Conservation (phyloP, 2,797 vertebrate genomes). For the Sebastiscus tertius region DNA sequence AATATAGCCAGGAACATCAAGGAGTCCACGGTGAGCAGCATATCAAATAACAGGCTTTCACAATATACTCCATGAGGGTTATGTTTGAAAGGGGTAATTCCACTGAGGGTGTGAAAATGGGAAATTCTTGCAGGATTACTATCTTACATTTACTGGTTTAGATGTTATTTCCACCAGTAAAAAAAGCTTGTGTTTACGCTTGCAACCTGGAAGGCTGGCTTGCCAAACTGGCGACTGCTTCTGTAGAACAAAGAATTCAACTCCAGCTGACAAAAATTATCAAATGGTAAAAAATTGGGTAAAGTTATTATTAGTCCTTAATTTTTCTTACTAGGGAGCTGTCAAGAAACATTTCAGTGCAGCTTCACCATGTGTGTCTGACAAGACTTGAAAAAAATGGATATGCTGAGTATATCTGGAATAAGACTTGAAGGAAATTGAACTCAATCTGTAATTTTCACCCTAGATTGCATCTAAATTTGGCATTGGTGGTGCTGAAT, state of each 20-base stretch:
- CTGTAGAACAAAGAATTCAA: neutral
- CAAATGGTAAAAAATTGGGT: neutral
- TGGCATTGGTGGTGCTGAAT: neutral
- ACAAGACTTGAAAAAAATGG: neutral
- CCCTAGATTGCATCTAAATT: neutral
- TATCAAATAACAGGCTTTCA: slow-evolving; percentile 18
- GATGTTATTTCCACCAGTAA: neutral
- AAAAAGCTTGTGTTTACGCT: neutral
- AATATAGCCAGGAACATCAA: slow-evolving; percentile 37
- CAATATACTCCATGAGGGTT: neutral
- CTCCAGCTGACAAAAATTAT: neutral
- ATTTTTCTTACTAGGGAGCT: neutral
- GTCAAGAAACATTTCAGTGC: neutral
- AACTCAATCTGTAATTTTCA: neutral
- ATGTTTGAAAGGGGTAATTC: neutral
- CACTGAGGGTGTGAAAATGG: neutral
- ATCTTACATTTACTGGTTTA: neutral
- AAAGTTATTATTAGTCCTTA: neutral
- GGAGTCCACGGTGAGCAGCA: slow-evolving; percentile 6
- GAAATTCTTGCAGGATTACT: neutral
- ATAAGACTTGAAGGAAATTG: neutral
- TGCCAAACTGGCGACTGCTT: neutral
- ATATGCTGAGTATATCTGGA: neutral
- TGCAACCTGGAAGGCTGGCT: neutral
- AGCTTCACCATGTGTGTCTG: neutral